Conservation (phyloP, 2,113 vertebrate genomes). For the Chloebia gouldiae region DNA sequence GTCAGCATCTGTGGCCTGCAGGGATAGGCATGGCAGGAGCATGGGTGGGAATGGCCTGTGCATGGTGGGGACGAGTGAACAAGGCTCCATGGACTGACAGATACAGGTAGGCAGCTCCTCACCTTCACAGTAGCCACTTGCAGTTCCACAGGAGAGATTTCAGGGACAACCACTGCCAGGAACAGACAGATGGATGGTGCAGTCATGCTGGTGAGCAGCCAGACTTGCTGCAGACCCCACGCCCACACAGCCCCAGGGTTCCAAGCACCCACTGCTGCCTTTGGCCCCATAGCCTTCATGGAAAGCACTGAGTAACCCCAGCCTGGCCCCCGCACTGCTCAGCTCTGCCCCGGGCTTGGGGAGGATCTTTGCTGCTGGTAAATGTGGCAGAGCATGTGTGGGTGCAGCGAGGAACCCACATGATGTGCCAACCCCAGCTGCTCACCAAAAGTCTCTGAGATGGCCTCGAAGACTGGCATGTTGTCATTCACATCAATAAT, state of each 20-base stretch:
- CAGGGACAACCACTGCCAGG: conserved; percentile 76
- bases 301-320: neutral
- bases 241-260: neutral
- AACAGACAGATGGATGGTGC: neutral
- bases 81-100: rapidly evolving
- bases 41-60: neutral
- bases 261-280: neutral
- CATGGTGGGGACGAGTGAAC: rapidly evolving
- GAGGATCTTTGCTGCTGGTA: neutral
- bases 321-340: neutral
- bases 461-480: conserved; percentile 71
- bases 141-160: conserved; percentile 58
- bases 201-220: neutral
- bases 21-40: neutral
- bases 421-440: neutral
- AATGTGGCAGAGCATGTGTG: neutral
- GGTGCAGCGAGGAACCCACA: neutral
- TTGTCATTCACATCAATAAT: conserved; percentile 91
- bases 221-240: neutral
- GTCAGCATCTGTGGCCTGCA: conserved; percentile 85
- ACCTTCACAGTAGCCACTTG: conserved; percentile 78
- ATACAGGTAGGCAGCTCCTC: neutral
- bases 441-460: conserved; percentile 79
- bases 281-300: neutral
- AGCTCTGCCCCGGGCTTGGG: neutral